These are phyloP conservation scores for Metalampra italica DNA, from an alignment of 2,888 invertebrate genomes.

Conservation along the genomic window DNA sequence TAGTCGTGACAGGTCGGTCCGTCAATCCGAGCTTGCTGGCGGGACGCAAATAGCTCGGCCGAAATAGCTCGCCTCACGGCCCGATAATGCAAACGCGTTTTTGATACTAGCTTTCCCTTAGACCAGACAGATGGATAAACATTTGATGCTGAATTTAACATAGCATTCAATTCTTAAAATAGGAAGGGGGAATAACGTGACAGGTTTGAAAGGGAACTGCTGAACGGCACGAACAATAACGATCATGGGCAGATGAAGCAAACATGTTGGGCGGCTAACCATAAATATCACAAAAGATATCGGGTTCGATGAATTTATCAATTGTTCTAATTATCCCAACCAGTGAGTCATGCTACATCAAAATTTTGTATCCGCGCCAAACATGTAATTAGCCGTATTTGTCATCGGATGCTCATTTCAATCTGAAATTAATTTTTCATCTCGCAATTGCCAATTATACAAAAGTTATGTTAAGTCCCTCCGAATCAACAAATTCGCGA, in stretches of 20 bases:
- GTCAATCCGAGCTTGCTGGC: slow-evolving; percentile 76
- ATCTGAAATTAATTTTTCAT: slow-evolving; percentile 24
- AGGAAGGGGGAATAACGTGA: background rate
- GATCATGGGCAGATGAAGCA: background rate
- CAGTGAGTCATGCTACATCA: slow-evolving; percentile 44
- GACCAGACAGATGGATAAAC: slow-evolving; percentile 35
- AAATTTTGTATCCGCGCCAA: slow-evolving; percentile 48
- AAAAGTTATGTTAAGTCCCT: slow-evolving; percentile 14
- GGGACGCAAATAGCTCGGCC: slow-evolving; percentile 65
- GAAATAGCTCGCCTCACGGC: slow-evolving; percentile 71
- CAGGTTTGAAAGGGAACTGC: background rate
- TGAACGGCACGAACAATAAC: background rate
- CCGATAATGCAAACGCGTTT: slow-evolving; percentile 73
- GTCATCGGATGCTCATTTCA: slow-evolving; percentile 40
- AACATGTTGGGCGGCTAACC: background rate
- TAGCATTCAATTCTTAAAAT: slow-evolving; percentile 8
- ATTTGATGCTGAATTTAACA: slow-evolving; percentile 4
- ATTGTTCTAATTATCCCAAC: slow-evolving; percentile 22
- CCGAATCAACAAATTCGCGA: slow-evolving; percentile 28
- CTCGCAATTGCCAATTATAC: slow-evolving; percentile 25
- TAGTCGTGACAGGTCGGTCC: slow-evolving; percentile 70
- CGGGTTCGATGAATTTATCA: slow-evolving; percentile 15
- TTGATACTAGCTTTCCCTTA: slow-evolving; percentile 64
- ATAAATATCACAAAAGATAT: background rate
- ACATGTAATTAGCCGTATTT: slow-evolving; percentile 46